Conservation (phyloP, 2,797 vertebrate genomes). For the Tadarida brasiliensis region DNA sequence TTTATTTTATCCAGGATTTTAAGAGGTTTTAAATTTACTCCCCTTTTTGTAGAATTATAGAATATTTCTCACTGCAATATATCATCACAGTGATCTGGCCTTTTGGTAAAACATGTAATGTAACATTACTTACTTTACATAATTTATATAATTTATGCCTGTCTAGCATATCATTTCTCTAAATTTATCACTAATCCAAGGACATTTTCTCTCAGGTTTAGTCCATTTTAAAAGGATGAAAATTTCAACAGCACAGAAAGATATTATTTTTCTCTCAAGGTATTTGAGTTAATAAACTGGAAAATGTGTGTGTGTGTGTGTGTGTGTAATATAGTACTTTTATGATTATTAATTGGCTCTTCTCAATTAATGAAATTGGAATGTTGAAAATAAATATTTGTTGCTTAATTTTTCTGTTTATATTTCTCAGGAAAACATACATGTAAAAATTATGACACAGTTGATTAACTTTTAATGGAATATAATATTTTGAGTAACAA, state of each 20-base stretch:
- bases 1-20: slow-evolving; percentile 29
- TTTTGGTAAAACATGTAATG: not conserved
- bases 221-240: not conserved
- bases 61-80: not conserved
- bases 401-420: not conserved
- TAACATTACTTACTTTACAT: not conserved
- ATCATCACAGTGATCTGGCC: not conserved
- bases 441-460: not conserved
- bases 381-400: not conserved
- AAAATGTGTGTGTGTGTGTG: not conserved
- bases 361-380: not conserved
- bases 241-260: not conserved
- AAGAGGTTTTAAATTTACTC: not conserved
- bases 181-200: not conserved
- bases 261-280: not conserved
- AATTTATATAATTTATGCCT: not conserved
- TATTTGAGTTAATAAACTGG: slow-evolving; percentile 43
- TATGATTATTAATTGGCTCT: not conserved
- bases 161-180: not conserved
- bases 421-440: not conserved
- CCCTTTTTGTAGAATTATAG: not conserved
- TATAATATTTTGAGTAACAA: not conserved
- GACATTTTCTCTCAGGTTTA: not conserved
- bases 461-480: slow-evolving; percentile 16
- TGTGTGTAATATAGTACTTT: not conserved